Evolutionary conservation across 2,113 vertebrate species (phyloP).

Genomic region (Atlantisia rogersi): DNA sequence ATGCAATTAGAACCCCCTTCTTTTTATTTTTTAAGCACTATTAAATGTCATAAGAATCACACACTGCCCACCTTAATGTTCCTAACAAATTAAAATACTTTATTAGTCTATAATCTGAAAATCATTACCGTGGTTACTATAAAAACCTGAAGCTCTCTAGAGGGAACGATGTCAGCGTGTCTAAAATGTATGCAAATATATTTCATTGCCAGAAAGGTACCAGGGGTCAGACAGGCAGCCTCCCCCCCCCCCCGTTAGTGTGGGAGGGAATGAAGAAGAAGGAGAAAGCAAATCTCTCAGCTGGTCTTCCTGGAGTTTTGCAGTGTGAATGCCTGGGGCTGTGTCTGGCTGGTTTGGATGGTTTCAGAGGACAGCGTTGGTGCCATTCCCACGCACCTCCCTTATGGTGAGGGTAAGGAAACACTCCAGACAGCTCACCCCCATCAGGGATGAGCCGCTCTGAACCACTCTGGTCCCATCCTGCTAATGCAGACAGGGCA

Average conservation of each 20-base stretch:
- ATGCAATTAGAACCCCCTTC: neutral
- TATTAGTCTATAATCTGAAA: conserved; percentile 65
- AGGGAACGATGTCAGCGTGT: conserved; percentile 4
- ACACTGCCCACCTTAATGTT: conserved; percentile 18
- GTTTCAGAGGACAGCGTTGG: neutral
- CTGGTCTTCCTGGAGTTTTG: neutral
- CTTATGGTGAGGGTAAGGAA: fast-evolving
- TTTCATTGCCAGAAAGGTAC: neutral
- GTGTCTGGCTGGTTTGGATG: neutral
- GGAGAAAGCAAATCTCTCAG: neutral
- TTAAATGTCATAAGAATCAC: conserved; percentile 48
- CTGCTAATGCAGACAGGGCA: neutral
- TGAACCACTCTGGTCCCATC: neutral
- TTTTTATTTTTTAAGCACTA: neutral
- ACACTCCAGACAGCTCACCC: fast-evolving
- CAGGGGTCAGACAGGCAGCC: neutral
- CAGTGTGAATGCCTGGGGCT: neutral
- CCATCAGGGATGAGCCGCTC: neutral
- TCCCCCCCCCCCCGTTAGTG: neutral
- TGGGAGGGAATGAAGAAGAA: neutral
- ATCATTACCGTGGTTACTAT: conserved; percentile 19
- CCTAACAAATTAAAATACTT: conserved; percentile 50
- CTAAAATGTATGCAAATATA: conserved; percentile 35
- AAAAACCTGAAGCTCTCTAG: conserved; percentile 25
- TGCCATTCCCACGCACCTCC: fast-evolving